Conservation (phyloP, 2,888 invertebrate species). For the Eupithecia exiguata region DNA sequence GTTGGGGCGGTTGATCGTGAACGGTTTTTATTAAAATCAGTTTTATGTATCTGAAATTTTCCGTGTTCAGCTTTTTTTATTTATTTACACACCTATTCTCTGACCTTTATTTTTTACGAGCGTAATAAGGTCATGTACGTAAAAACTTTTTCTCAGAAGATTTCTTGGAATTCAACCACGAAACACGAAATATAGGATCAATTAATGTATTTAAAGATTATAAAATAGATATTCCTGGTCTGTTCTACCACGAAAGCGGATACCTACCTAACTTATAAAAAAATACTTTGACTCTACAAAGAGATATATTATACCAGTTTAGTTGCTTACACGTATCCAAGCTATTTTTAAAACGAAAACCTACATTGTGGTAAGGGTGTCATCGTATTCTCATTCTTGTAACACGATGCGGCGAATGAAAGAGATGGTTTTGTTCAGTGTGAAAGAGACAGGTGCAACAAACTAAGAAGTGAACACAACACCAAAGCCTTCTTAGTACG, state of each 20-base stretch:
- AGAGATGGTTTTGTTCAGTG: conserved; percentile 48
- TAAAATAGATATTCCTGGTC: background rate
- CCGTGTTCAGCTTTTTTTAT: too few relatives aligned
- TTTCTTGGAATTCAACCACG: too few relatives aligned
- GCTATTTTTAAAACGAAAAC: conserved; percentile 25
- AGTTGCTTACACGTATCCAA: background rate
- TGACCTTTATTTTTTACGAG: too few relatives aligned
- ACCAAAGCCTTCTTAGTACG: conserved; percentile 46
- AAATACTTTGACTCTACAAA: background rate
- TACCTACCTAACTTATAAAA: background rate
- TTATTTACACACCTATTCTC: too few relatives aligned
- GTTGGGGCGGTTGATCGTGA: too few relatives aligned
- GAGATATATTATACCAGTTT: background rate
- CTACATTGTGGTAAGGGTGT: conserved; percentile 25
- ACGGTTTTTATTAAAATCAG: too few relatives aligned
- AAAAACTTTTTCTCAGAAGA: too few relatives aligned
- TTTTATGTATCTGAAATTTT: too few relatives aligned
- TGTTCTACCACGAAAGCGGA: background rate
- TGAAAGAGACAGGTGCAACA: conserved; percentile 64
- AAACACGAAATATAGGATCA: too few relatives aligned
- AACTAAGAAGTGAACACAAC: conserved; percentile 50
- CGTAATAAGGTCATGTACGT: too few relatives aligned
- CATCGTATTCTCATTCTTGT: conserved; percentile 21
- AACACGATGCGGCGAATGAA: conserved; percentile 38
- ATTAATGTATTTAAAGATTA: too few relatives aligned